Base-by-base conservation (phyloP, 2,797 vertebrate genomes). In the Rhincodon typus region DNA sequence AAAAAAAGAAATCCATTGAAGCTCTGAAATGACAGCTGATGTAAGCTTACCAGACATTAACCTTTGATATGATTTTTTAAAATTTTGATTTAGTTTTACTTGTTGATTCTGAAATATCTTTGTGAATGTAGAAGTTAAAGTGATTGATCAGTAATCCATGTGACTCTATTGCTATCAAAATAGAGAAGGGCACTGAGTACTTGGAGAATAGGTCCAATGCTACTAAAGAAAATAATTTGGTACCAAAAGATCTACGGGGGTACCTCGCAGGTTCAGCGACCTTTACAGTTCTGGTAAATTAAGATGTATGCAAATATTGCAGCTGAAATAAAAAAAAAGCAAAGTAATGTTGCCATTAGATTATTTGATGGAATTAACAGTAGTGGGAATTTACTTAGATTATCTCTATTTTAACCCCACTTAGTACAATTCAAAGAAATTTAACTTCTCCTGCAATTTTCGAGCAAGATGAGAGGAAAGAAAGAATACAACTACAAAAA, bases 401-500 rank as follows among this genome's bases (percentile, higher is more conserved):
- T 57, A 17, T 57, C 27, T 23, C 42, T 84, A 17, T 90, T 57
- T 62, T 57, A 10, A 8, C 5, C 13, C 38, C 4, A 1, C 67
- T 17, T 12, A 50, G 53, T 17, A 53, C 69, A 77, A 77, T 77
- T 74, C 7, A 57, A 53, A 66, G 38, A 96, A 96, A 88, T 88
- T 95, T 96, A 96, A 95, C 97, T 67, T 96, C 96, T 96, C 96
- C 87, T 96, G 97, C 97, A 95, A 96, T 82, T 96, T 97, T 96
- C 96, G 95, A 97, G 96, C 96, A 97, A 97, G 96, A 96, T 38
- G 96, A 96, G 96, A 94, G 25, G 70, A 23, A 25, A 72, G 46
- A 72, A 96, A 96, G 96, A 96, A 97, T 46, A 27, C 94, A 96
- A 95, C 95, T 96, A 97, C 96, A 95, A 97, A 96, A 96, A 96